Evolutionary conservation across 2,888 invertebrate genomes (phyloP).

Genomic region (Aleiodes testaceus): DNA sequence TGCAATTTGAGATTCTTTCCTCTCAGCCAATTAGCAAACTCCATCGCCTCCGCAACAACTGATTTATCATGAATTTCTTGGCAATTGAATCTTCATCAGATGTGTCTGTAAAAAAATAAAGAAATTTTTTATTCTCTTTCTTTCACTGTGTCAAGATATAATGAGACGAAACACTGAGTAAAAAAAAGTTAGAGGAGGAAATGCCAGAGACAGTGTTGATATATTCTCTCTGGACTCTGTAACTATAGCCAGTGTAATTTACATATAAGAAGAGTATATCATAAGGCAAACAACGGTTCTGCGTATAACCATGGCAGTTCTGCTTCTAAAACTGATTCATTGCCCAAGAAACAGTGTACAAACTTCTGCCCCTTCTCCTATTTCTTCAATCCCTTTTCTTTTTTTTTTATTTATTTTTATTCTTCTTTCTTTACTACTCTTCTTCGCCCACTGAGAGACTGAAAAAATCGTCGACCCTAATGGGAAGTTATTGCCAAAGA

Average conservation of each 20-base stretch:
- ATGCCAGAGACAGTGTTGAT: slow-evolving; percentile 28
- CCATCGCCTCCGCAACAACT: slow-evolving; percentile 40
- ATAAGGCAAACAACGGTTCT: slow-evolving; percentile 64
- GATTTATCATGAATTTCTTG: slow-evolving; percentile 33
- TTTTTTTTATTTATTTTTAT: slow-evolving; percentile 34
- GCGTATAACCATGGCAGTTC: slow-evolving; percentile 59
- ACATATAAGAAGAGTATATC: slow-evolving; percentile 67
- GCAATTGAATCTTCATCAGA: slow-evolving; percentile 8
- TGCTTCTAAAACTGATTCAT: slow-evolving; percentile 70
- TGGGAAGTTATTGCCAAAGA: slow-evolving; percentile 62
- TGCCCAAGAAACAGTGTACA: slow-evolving; percentile 55
- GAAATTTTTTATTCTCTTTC: too few species aligned
- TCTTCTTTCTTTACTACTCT: slow-evolving; percentile 25
- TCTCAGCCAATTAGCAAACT: slow-evolving; percentile 40
- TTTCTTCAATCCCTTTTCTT: slow-evolving; percentile 38
- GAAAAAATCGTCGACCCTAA: slow-evolving; percentile 57
- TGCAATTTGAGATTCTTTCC: slow-evolving; percentile 39
- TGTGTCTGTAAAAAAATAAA: too few species aligned
- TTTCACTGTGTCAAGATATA: too few species aligned
- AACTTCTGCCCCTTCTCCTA: slow-evolving; percentile 38
- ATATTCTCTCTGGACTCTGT: slow-evolving; percentile 45
- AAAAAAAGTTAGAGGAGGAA: slow-evolving; percentile 1
- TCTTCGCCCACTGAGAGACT: slow-evolving; percentile 38
- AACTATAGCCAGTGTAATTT: slow-evolving; percentile 57
- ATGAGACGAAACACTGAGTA: too few species aligned